phyloP scores from a whole-genome alignment of 2,888 invertebrate species.

The Syrista parreyssii region DNA sequence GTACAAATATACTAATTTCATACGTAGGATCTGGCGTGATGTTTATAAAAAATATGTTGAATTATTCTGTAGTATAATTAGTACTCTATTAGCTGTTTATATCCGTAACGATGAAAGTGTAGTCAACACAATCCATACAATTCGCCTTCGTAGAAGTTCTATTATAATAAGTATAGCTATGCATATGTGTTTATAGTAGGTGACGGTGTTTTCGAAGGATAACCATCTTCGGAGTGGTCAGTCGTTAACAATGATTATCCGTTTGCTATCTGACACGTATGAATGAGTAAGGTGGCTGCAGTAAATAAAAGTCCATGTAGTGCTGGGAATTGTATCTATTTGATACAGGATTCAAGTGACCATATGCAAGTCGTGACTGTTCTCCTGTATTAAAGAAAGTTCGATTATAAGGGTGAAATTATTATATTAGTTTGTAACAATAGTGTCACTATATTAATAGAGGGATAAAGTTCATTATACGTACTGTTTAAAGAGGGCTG shows the following conservation, averaged over 20 bases:
- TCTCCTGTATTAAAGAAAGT: not conserved
- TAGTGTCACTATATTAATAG: not conserved
- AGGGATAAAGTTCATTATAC: not conserved
- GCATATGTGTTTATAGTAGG: not conserved
- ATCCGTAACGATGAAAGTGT: not conserved
- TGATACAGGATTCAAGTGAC: not conserved
- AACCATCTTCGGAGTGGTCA: not conserved
- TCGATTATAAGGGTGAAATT: not conserved
- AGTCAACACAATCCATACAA: not conserved
- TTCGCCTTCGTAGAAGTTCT: not conserved
- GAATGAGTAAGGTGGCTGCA: slow-evolving; percentile 27
- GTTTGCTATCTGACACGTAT: slow-evolving; percentile 44
- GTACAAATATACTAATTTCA: not conserved
- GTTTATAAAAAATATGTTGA: not conserved
- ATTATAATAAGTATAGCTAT: not conserved
- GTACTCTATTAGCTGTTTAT: not conserved
- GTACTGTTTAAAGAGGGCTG: not conserved
- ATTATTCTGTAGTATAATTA: not conserved
- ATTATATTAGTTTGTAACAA: not conserved
- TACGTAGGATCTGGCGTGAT: not conserved
- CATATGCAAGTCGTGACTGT: not conserved
- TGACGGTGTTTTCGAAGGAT: not conserved
- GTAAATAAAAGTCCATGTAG: slow-evolving; percentile 28
- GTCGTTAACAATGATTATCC: slow-evolving; percentile 45
- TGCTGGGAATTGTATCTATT: not conserved